Base-by-base conservation (phyloP, 2,113 vertebrate genomes). In the Hiodon tergisus region DNA sequence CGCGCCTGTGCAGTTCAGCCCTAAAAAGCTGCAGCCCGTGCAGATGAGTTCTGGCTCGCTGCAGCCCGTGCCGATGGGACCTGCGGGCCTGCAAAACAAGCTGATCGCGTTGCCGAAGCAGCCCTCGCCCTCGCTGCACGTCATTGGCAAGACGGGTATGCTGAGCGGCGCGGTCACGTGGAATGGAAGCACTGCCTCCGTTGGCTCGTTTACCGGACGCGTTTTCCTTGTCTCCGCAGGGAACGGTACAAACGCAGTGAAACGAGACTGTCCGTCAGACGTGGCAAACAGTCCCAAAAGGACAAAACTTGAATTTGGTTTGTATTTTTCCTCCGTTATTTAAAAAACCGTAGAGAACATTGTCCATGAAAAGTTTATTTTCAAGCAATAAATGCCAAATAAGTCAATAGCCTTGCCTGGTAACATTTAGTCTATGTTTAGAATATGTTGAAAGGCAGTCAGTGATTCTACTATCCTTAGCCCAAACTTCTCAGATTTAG, bases 281-380 rank as follows among this genome's bases (percentile, higher is more conserved):
- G 84, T 83, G 16, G 78, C 76, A 55, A 88, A 78, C 78, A 81
- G 69, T 69, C 76, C 73, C 65, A 93, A 95, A 88, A 93, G 88
- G 82, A 67, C 83, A 5, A 92, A 91, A 78, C 51, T 79, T 69
- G 91, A 94, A 60, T 53, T 60, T 3, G 59, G 85, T 87, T 78
- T 74, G 78, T 55, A 67, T 75, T 47, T 76, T 74, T 60, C 48
- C 16, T 75, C 67, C 14, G 17, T 77, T 78, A 13, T 80, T 73
- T 63, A 57, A 71, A 80, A 67, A 13, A 83, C 78, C 78, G 50
- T 82, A 76, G 48, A 69, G 10, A 74, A 77, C 16, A 69, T 0
- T 65, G 31, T 65, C 16, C 47, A 3, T 65, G 16, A 65, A 65
- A 65, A 7, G 17, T 31, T 31, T 31, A 31, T 31, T 31, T 31